Conservation (phyloP, 1,140 invertebrate genomes). For the Trissolcus basalis region DNA sequence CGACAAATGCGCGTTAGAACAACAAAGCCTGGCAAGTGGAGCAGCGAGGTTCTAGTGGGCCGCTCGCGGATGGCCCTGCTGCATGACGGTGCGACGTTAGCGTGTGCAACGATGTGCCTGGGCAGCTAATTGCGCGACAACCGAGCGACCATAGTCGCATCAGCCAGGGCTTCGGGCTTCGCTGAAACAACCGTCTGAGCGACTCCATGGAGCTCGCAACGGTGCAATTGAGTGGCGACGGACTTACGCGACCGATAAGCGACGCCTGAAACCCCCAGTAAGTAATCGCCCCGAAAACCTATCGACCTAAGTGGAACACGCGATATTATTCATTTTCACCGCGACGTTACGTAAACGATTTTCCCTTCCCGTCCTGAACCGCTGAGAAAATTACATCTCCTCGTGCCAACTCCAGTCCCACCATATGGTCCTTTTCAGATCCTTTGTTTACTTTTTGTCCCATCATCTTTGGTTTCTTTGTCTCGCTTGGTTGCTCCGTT, state of each 20-base stretch:
- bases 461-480: background rate
- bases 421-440: background rate
- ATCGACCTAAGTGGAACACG: slow-evolving; percentile 27
- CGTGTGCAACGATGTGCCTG: slow-evolving; percentile 13
- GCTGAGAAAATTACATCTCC: too few relatives aligned
- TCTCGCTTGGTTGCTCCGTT: background rate
- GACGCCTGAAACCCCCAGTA: slow-evolving; percentile 26
- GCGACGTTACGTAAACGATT: slow-evolving; percentile 31
- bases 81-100: slow-evolving; percentile 20
- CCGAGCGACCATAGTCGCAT: background rate
- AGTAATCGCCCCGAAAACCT: background rate
- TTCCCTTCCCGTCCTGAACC: too few relatives aligned
- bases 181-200: background rate
- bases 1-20: slow-evolving; percentile 65
- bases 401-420: too few relatives aligned
- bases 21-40: slow-evolving; percentile 30
- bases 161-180: background rate
- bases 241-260: slow-evolving; percentile 26
- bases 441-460: background rate
- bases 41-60: slow-evolving; percentile 20
- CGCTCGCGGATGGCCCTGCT: slow-evolving; percentile 20
- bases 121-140: slow-evolving; percentile 32
- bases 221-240: slow-evolving; percentile 17
- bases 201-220: slow-evolving; percentile 27
- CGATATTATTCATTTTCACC: slow-evolving; percentile 36